Conservation (phyloP, 2,888 invertebrate species). For the Pterobdella sp. region DNA sequence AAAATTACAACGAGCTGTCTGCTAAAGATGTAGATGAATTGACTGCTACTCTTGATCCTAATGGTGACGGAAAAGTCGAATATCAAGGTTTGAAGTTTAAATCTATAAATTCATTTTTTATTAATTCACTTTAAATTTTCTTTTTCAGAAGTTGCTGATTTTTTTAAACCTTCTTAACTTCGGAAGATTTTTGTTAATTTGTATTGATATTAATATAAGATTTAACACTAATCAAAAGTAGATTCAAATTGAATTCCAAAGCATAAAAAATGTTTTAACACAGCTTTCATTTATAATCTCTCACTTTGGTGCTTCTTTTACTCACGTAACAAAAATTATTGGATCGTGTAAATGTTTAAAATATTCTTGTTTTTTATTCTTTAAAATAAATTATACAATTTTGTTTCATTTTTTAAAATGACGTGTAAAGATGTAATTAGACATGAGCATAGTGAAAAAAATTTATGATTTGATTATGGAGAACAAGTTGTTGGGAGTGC, state of each 20-base stretch:
- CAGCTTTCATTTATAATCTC: conserved; percentile 55
- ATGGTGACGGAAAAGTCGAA: conserved; percentile 19
- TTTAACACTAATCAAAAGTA: no score
- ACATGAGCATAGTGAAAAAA: not conserved
- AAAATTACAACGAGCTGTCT: not conserved
- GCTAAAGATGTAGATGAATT: not conserved
- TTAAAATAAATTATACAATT: not conserved
- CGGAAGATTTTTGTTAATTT: not conserved
- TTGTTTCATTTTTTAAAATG: not conserved
- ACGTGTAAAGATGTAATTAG: conserved; percentile 10
- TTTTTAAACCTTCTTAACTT: not conserved
- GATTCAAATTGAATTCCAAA: no score
- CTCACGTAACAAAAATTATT: no score
- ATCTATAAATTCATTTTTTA: no score
- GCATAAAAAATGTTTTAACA: no score
- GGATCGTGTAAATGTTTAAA: not conserved
- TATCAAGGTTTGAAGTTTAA: conserved; percentile 22
- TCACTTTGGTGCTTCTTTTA: no score
- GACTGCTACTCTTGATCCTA: not conserved
- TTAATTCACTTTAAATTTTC: not conserved
- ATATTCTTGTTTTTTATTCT: not conserved
- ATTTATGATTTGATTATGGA: not conserved
- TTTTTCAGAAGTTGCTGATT: not conserved
- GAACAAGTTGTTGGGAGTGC: not conserved
- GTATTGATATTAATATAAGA: no score